Percentiles rank a stretch among this genome's conserved stretches.
Conservation (phyloP, 2,797 vertebrate species). For the Enteromius thamalakanensis region DNA sequence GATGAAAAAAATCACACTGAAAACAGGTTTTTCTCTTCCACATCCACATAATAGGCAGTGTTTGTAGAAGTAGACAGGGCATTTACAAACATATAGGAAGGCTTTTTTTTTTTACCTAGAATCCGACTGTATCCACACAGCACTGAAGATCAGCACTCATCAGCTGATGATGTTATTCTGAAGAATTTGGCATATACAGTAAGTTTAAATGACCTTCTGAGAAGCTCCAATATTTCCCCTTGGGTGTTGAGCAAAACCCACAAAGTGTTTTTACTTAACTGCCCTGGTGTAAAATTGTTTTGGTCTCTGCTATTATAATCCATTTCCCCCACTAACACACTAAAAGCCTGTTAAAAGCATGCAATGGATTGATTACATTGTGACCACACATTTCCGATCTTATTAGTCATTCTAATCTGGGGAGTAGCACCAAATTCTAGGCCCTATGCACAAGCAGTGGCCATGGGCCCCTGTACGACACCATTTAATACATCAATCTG, state of each 20-base stretch:
- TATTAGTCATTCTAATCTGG: not conserved
- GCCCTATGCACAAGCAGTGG: too few species aligned
- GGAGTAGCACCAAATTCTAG: too few species aligned
- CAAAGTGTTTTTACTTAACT: not conserved
- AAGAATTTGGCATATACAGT: not conserved
- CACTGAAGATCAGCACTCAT: not conserved
- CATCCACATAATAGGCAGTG: not conserved
- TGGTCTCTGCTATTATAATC: not conserved
- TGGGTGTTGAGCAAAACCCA: not conserved
- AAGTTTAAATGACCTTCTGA: not conserved
- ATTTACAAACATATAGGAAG: not conserved
- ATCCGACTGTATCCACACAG: not conserved
- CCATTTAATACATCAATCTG: too few species aligned
- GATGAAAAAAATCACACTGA: not conserved
- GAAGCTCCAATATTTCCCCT: not conserved
- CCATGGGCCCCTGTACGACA: too few species aligned
- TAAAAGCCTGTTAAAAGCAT: slow-evolving; percentile 2
- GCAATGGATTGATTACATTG: not conserved
- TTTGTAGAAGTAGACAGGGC: not conserved
- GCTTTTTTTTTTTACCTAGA: not conserved
- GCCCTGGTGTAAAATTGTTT: not conserved
- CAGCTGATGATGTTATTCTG: not conserved
- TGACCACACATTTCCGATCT: not conserved
- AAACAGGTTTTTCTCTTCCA: not conserved
- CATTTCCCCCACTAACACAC: not conserved